These are phyloP conservation scores for Proterorhinus semilunaris DNA, from an alignment of 2,113 vertebrate genomes.

Conservation along the genomic window DNA sequence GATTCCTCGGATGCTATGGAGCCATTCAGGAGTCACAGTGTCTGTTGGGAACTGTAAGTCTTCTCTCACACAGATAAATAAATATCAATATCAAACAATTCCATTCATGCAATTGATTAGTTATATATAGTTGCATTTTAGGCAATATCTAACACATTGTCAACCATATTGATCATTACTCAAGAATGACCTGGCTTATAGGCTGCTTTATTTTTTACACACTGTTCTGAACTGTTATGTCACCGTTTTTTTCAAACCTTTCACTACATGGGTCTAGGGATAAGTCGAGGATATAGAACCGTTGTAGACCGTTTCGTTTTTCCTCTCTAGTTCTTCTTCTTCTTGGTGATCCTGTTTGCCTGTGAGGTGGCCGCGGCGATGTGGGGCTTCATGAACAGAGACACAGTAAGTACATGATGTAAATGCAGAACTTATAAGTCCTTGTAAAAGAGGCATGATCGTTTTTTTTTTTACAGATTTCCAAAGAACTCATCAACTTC, in stretches of 20 bases:
- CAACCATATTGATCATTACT: no score
- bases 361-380: constrained; percentile 97
- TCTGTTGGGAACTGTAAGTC: constrained; percentile 92
- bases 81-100: no score
- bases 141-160: no score
- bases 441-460: constrained; percentile 4
- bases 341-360: constrained; percentile 95
- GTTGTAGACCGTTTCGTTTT: not conserved
- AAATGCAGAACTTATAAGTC: constrained; percentile 1
- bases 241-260: no score
- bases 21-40: constrained; percentile 99
- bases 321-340: constrained; percentile 89
- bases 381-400: constrained; percentile 96
- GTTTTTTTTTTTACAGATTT: constrained; percentile 78
- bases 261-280: no score
- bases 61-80: not conserved
- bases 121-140: no score
- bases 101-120: no score
- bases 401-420: constrained; percentile 79
- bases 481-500: constrained; percentile 91
- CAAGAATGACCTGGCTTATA: no score
- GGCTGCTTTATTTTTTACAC: no score
- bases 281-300: no score
- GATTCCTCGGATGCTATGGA: constrained; percentile 96
- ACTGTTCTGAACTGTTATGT: no score